A percentile compares a stretch with the other conserved stretches of the same genome.
These are phyloP conservation scores for Caradrina kadenii DNA, from an alignment of 2,888 invertebrate genomes.

Conservation along the genomic window DNA sequence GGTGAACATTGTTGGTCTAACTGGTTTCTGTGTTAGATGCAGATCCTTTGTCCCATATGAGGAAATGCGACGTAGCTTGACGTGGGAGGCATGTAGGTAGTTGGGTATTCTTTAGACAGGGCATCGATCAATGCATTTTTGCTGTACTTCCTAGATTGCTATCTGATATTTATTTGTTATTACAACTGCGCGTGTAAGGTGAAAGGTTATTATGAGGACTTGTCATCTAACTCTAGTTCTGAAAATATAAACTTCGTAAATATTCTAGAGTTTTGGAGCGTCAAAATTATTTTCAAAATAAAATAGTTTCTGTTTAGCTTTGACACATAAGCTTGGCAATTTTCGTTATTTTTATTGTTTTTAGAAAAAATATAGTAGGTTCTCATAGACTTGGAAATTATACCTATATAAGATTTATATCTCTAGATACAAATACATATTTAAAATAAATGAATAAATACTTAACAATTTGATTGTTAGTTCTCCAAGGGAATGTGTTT, in stretches of 20 bases:
- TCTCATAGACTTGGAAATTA: too few relatives aligned
- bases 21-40: slow-evolving; percentile 63
- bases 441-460: slow-evolving; percentile 16
- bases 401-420: neutral
- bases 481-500: slow-evolving; percentile 13
- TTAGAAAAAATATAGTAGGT: too few relatives aligned
- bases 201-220: neutral
- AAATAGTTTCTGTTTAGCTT: neutral
- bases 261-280: too few relatives aligned
- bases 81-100: slow-evolving; percentile 59
- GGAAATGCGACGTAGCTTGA: slow-evolving; percentile 41
- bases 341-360: too few relatives aligned
- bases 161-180: slow-evolving; percentile 24
- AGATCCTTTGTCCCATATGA: slow-evolving; percentile 43
- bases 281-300: too few relatives aligned
- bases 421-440: neutral
- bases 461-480: slow-evolving; percentile 24
- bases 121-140: slow-evolving; percentile 56
- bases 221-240: neutral
- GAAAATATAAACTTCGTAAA: neutral
- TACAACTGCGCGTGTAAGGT: neutral
- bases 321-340: neutral
- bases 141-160: slow-evolving; percentile 51
- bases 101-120: slow-evolving; percentile 46
- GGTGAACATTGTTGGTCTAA: slow-evolving; percentile 66